Evolutionary conservation across 2,113 vertebrate species (phyloP).

Genomic region (Otocyon megalotis): DNA sequence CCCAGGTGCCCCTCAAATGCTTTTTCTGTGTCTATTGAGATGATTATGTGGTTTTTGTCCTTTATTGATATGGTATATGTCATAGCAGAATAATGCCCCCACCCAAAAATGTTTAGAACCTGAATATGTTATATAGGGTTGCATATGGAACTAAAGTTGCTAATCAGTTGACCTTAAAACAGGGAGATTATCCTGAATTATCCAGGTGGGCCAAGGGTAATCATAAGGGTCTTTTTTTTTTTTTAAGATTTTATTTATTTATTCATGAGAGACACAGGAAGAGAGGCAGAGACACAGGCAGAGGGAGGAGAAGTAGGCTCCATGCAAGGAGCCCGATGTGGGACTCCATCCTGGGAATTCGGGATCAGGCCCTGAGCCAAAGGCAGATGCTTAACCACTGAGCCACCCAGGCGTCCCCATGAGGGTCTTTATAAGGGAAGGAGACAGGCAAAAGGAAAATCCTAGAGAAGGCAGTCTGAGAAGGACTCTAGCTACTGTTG

Average conservation of each 20-base stretch:
- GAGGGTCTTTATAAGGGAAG: not conserved
- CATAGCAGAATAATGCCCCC: not conserved
- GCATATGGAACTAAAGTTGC: constrained; percentile 20
- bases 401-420: no score
- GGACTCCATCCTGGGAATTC: no score
- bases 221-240: not conserved
- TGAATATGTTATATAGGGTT: not conserved
- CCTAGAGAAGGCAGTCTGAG: not conserved
- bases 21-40: not conserved
- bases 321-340: no score
- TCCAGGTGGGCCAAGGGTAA: not conserved
- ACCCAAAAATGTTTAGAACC: not conserved
- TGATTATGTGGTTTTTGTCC: not conserved
- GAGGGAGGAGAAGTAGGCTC: no score
- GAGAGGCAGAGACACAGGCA: no score
- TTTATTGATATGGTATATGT: not conserved
- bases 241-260: no score
- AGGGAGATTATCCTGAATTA: not conserved
- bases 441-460: not conserved
- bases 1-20: not conserved
- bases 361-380: no score
- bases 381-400: no score
- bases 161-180: constrained; percentile 1
- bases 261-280: no score
- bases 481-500: not conserved